phyloP scores from a whole-genome alignment of 2,888 invertebrate species.

The Cataglyphis rosenhaueri region DNA sequence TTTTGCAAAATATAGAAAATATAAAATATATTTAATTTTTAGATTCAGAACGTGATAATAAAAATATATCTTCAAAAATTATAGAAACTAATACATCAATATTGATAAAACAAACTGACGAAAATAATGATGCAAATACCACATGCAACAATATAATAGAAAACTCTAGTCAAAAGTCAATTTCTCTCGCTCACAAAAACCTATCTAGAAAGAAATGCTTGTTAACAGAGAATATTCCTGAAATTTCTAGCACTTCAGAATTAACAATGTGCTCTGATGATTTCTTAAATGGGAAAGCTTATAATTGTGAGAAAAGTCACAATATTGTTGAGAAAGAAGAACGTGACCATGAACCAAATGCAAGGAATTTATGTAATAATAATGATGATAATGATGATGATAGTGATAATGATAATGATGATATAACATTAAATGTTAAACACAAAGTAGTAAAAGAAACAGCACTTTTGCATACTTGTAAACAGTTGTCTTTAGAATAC shows the following conservation, averaged over 20 bases:
- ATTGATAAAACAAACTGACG: slow-evolving; percentile 36
- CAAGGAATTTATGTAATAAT: slow-evolving; percentile 57
- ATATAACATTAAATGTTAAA: slow-evolving; percentile 6
- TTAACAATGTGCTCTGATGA: slow-evolving; percentile 57
- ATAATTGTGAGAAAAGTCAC: background rate
- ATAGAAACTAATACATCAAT: background rate
- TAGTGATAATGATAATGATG: slow-evolving; percentile 40
- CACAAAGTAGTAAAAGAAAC: background rate
- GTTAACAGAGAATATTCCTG: slow-evolving; percentile 58
- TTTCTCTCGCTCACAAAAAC: slow-evolving; percentile 67
- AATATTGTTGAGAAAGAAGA: slow-evolving; percentile 46
- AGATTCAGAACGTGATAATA: slow-evolving; percentile 45
- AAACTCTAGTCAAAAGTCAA: slow-evolving; percentile 54
- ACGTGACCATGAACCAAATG: slow-evolving; percentile 24
- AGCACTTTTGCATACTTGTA: background rate
- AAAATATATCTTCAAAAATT: slow-evolving; percentile 20
- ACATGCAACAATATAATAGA: slow-evolving; percentile 47
- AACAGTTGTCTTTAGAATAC: background rate
- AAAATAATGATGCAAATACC: slow-evolving; percentile 28
- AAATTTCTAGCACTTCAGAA: slow-evolving; percentile 44
- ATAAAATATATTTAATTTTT: background rate
- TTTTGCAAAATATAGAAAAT: slow-evolving; percentile 22
- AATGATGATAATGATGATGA: slow-evolving; percentile 47
- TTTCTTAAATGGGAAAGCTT: background rate
- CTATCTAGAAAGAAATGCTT: slow-evolving; percentile 72